Base-by-base conservation (phyloP, 2,797 vertebrate genomes). In the Enoplosus armatus region DNA sequence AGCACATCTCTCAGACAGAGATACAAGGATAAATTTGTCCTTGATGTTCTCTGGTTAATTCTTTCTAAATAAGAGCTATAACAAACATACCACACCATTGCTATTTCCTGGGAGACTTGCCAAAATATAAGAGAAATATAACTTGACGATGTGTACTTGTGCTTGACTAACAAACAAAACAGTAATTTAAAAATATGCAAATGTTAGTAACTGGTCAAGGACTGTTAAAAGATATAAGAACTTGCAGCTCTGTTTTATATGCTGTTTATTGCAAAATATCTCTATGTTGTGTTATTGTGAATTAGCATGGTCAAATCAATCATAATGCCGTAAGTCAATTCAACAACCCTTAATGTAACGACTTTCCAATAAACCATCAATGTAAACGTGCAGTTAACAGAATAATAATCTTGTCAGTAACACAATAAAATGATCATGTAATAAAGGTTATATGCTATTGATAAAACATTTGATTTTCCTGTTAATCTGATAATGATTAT, bases 11-110 rank as follows among this genome's bases (percentile, higher is more conserved):
- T n/a, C 60, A 47, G 53, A 65, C 48, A 39, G 41, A 61, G 53
- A 26, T 56, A 22, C 10, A 63, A 31, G 27, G 29, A 45, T 27
- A 37, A 39, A 33, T 66, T 54, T 61, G 60, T 45, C 35, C 41
- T 60, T 39, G 50, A 50, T 47, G 69, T 16, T 60, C 31, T 39
- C 20, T 51, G 16, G 33, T 33, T 75, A n/a, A 47, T 59, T 54
- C 22, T 33, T 26, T 54, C 51, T 24, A 45, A 65, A 60, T 4
- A 0, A 45, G n/a, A 68, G 26, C 24, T 16, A 16, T 5, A 18
- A 8, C 31, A 64, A 26, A 61, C 1, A 33, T 15, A 11, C 35
- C 20, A 68, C 24, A 39, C 33, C 5, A 12, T 18, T 18, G 6
- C 31, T 48, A 2, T 29, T 39, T 3, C 47, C 1, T 31, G 10